Conservation (phyloP, 2,888 invertebrate genomes). For the Isoperla grammatica region DNA sequence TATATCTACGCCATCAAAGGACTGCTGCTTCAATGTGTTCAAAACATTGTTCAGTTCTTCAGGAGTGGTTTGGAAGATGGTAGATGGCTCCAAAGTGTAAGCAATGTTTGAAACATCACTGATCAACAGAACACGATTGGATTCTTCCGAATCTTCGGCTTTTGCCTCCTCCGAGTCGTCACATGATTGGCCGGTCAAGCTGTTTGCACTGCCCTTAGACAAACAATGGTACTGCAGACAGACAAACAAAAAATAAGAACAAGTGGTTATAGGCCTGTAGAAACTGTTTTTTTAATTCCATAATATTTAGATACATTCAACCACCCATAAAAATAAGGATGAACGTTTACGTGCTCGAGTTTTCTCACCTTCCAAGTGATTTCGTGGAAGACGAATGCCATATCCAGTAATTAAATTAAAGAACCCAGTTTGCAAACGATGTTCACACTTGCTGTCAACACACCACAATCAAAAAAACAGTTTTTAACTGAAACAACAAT, state of each 20-base stretch:
- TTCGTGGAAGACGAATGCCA: too few species aligned
- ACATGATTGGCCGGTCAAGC: neutral
- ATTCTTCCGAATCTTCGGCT: neutral
- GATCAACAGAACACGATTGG: constrained; percentile 19
- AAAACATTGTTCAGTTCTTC: constrained; percentile 20
- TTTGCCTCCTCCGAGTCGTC: neutral
- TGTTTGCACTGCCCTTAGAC: neutral
- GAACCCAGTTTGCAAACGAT: too few species aligned
- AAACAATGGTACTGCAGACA: neutral
- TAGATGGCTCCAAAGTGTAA: constrained; percentile 21
- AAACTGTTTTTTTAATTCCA: too few species aligned
- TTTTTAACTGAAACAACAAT: too few species aligned
- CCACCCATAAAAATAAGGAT: too few species aligned
- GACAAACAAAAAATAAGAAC: neutral
- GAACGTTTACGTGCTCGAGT: too few species aligned
- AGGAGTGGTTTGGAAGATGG: constrained; percentile 7
- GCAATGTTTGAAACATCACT: constrained; percentile 22
- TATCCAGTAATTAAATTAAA: too few species aligned
- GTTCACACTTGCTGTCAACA: too few species aligned
- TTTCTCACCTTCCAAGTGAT: too few species aligned
- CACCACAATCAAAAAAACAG: too few species aligned
- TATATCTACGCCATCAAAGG: too few species aligned
- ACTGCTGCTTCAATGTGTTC: constrained; percentile 13
- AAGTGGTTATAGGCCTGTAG: neutral
- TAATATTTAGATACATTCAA: too few species aligned